A percentile compares a stretch with the other conserved stretches of the same genome.
phyloP scores from a whole-genome alignment of 2,113 vertebrate genomes.

The Daphoenositta chrysoptera region DNA sequence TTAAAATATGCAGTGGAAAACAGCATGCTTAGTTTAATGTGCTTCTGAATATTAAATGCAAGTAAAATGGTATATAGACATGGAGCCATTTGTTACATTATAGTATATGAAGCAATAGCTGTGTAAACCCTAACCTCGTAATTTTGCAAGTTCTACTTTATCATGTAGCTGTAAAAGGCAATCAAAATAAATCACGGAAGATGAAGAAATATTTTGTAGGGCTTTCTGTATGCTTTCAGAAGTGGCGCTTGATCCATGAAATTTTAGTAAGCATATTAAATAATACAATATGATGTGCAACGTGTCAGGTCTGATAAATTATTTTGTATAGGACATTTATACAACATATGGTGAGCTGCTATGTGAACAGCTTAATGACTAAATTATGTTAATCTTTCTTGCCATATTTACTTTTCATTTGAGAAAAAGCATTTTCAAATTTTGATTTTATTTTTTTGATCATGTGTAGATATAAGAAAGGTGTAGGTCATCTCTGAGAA shows the following conservation, averaged over 20 bases:
- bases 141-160: constrained; percentile 74
- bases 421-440: constrained; percentile 37
- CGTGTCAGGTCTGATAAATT: constrained; percentile 77
- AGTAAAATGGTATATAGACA: constrained; percentile 57
- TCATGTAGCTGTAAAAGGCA: constrained; percentile 73
- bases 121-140: constrained; percentile 69
- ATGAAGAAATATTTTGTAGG: constrained; percentile 77
- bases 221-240: constrained; percentile 67
- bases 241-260: constrained; percentile 73
- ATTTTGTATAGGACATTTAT: constrained; percentile 76
- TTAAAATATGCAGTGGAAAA: constrained; percentile 62
- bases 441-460: constrained; percentile 9
- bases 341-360: constrained; percentile 74
- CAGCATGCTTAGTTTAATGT: constrained; percentile 39
- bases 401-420: constrained; percentile 68
- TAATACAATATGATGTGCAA: constrained; percentile 78
- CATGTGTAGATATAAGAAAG: constrained; percentile 53
- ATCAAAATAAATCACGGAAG: constrained; percentile 77
- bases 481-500: constrained; percentile 71
- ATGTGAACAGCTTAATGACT: constrained; percentile 76
- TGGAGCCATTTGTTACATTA: constrained; percentile 66
- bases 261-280: constrained; percentile 81
- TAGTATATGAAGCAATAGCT: constrained; percentile 65
- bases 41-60: constrained; percentile 64
- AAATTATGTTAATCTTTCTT: constrained; percentile 75